phyloP scores from a whole-genome alignment of 2,888 invertebrate genomes.

The Meiosimyza platycephala region DNA sequence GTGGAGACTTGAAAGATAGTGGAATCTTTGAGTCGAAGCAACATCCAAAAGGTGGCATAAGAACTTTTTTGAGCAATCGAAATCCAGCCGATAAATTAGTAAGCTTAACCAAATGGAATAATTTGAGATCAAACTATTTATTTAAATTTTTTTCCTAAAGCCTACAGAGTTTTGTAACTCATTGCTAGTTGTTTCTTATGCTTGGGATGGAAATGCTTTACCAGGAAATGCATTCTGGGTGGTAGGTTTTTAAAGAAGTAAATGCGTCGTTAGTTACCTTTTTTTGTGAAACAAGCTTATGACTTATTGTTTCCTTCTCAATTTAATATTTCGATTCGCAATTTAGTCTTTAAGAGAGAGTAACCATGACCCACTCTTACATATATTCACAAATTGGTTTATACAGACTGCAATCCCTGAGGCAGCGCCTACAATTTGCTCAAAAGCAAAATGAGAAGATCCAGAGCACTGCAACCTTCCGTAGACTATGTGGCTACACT shows the following conservation, averaged over 20 bases:
- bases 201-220: conserved; percentile 80
- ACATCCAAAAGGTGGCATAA: conserved; percentile 67
- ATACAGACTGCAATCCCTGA: too few relatives aligned
- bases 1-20: conserved; percentile 68
- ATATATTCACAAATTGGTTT: too few relatives aligned
- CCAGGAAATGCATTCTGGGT: conserved; percentile 81
- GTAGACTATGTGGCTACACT: too few relatives aligned
- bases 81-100: conserved; percentile 70
- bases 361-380: too few relatives aligned
- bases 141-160: conserved; percentile 1
- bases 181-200: conserved; percentile 75
- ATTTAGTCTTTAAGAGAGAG: too few relatives aligned
- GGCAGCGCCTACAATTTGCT: too few relatives aligned
- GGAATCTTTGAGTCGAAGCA: conserved; percentile 51
- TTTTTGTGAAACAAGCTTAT: too few relatives aligned
- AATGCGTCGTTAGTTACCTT: too few relatives aligned
- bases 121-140: not conserved
- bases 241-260: conserved; percentile 51
- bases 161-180: conserved; percentile 62
- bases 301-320: not conserved
- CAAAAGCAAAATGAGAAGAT: too few relatives aligned
- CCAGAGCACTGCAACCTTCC: too few relatives aligned
- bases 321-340: not conserved
- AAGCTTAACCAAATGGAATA: conserved; percentile 16
- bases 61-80: conserved; percentile 69